Evolutionary conservation across 2,113 vertebrate species (phyloP).

Genomic region (Cyanistes caeruleus): DNA sequence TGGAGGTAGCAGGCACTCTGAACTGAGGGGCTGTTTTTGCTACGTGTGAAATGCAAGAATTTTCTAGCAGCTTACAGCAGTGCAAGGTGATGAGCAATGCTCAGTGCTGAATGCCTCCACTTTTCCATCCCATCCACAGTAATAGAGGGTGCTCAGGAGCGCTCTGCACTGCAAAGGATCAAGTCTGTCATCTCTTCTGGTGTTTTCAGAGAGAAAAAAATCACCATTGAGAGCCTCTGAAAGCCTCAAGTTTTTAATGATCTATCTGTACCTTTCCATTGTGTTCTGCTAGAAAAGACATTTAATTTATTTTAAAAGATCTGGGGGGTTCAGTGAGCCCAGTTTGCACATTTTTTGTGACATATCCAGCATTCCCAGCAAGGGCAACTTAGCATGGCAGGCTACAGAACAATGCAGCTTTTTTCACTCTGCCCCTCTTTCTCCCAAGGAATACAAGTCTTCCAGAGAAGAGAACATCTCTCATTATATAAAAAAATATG

Average conservation of each 20-base stretch:
- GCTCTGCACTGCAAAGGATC: conserved; percentile 19
- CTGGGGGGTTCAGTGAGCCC: conserved; percentile 13
- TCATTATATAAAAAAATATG: conserved; percentile 29
- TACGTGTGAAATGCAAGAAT: neutral
- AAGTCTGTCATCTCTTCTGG: conserved; percentile 47
- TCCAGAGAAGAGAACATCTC: conserved; percentile 10
- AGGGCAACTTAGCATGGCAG: conserved; percentile 33
- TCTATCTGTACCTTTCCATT: conserved; percentile 50
- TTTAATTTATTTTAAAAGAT: conserved; percentile 64
- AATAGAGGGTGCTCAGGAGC: conserved; percentile 17
- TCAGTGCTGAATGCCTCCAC: neutral
- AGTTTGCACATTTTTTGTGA: conserved; percentile 34
- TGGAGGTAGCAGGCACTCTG: neutral
- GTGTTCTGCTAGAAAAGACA: conserved; percentile 43
- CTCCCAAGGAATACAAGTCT: conserved; percentile 16
- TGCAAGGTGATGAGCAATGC: neutral
- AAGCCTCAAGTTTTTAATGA: conserved; percentile 64
- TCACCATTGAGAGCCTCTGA: conserved; percentile 35
- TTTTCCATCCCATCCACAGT: neutral
- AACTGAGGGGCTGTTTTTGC: neutral
- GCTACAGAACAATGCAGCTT: conserved; percentile 25
- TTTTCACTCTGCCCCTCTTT: conserved; percentile 26
- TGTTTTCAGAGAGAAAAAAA: conserved; percentile 49
- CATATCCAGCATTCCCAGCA: neutral
- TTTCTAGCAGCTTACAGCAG: neutral